Evolutionary conservation across 2,888 invertebrate genomes (phyloP).

Genomic region (Idaea aversata): DNA sequence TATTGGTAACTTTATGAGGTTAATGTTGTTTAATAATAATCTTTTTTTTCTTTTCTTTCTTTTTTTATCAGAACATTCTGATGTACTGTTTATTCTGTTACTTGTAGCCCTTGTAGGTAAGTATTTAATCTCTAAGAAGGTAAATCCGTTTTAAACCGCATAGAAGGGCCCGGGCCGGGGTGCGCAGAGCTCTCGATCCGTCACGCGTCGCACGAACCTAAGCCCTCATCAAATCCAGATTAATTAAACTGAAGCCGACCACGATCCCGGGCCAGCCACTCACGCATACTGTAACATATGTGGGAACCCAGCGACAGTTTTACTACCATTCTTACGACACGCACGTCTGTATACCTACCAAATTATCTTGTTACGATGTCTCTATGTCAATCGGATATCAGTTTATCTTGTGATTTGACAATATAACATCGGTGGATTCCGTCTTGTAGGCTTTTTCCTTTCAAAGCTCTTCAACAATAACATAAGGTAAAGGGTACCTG

Average conservation of each 20-base stretch:
- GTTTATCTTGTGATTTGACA: too few species aligned
- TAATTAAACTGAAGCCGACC: conserved; percentile 69
- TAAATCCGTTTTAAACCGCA: conserved; percentile 73
- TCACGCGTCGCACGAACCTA: conserved; percentile 73
- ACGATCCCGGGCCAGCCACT: conserved; percentile 58
- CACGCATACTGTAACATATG: conserved; percentile 52
- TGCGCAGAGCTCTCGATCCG: conserved; percentile 68
- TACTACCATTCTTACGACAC: conserved; percentile 16
- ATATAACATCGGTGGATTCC: too few species aligned
- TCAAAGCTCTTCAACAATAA: too few species aligned
- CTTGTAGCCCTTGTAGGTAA: too few species aligned
- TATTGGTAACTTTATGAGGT: too few species aligned
- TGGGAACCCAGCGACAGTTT: conserved; percentile 35
- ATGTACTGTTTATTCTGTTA: too few species aligned
- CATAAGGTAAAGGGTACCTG: too few species aligned
- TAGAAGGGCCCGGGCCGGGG: conserved; percentile 46
- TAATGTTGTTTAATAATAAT: too few species aligned
- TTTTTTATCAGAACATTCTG: too few species aligned
- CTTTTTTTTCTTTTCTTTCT: too few species aligned
- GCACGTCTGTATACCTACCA: neutral
- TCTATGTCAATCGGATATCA: neutral
- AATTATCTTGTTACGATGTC: neutral
- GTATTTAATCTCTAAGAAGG: conserved; percentile 28
- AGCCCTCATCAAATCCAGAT: conserved; percentile 79
- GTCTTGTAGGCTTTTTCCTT: too few species aligned